A percentile compares a stretch with the other conserved stretches of the same genome.
These are phyloP conservation scores for Parazoanthus darwini DNA, from an alignment of 92 coral and sea anemone genomes.

Conservation along the genomic window DNA sequence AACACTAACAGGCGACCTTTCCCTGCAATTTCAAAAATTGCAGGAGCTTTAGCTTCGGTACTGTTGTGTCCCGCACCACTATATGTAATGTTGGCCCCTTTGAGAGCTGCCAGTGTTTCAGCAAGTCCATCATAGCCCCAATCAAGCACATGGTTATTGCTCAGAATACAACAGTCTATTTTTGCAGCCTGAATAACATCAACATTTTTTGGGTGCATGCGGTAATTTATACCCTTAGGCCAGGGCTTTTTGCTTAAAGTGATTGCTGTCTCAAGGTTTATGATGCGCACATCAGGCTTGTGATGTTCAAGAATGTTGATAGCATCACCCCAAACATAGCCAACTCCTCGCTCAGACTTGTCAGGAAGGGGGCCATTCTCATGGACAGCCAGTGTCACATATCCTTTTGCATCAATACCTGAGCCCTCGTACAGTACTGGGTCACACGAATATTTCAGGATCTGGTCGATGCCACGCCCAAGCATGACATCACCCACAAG, in stretches of 20 bases:
- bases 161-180: conserved; percentile 77
- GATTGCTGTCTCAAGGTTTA: conserved; percentile 84
- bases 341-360: conserved; percentile 61
- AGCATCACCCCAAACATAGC: conserved; percentile 86
- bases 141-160: conserved; percentile 83
- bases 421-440: conserved; percentile 78
- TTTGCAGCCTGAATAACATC: conserved; percentile 73
- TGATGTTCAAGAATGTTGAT: conserved; percentile 63
- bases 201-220: conserved; percentile 85
- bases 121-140: conserved; percentile 85
- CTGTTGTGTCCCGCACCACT: conserved; percentile 76
- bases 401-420: conserved; percentile 78
- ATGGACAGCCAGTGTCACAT: conserved; percentile 68
- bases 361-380: conserved; percentile 81
- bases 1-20: conserved; percentile 73
- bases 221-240: conserved; percentile 90
- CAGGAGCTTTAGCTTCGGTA: conserved; percentile 68
- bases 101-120: conserved; percentile 65
- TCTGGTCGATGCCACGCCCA: conserved; percentile 89
- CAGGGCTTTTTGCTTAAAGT: conserved; percentile 76
- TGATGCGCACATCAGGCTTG: conserved; percentile 74
- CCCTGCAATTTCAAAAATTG: conserved; percentile 58
- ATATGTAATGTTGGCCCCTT: conserved; percentile 55
- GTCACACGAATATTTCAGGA: conserved; percentile 65
- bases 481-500: conserved; percentile 92